Evolutionary conservation across 1,140 invertebrate species (phyloP).

Genomic region (Gryon sp.): DNA sequence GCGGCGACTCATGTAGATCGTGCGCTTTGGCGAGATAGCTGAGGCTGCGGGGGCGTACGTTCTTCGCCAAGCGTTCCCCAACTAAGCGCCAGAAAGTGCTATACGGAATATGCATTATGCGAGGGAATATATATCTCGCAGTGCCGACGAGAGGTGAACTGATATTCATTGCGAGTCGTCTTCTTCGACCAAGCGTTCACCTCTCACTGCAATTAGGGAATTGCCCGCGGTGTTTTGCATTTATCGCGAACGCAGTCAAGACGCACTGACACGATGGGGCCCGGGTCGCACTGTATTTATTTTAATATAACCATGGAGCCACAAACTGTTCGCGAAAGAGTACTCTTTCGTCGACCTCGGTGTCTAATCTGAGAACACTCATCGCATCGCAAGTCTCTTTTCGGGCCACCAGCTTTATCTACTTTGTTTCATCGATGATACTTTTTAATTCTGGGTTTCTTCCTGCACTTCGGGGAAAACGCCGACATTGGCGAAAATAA

Average conservation of each 20-base stretch:
- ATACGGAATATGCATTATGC: constrained; percentile 52
- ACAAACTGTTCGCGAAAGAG: constrained; percentile 25
- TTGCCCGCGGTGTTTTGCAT: constrained; percentile 71
- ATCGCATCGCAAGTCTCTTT: constrained; percentile 3
- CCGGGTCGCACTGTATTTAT: constrained; percentile 43
- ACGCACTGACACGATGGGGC: constrained; percentile 62
- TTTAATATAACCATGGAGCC: constrained; percentile 43
- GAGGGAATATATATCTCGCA: constrained; percentile 59
- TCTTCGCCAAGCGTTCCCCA: constrained; percentile 25
- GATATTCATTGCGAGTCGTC: constrained; percentile 49
- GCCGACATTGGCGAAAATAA: too few relatives aligned
- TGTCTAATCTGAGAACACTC: constrained; percentile 28
- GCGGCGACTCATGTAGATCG: constrained; percentile 53
- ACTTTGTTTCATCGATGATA: constrained; percentile 7
- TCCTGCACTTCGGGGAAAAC: background rate
- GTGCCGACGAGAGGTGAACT: constrained; percentile 65
- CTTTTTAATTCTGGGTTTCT: constrained; percentile 36
- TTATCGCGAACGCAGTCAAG: constrained; percentile 68
- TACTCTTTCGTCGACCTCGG: constrained; percentile 8
- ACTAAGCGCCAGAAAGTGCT: constrained; percentile 63
- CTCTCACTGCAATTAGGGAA: constrained; percentile 75
- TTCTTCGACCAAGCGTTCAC: constrained; percentile 49
- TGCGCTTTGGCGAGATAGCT: constrained; percentile 43
- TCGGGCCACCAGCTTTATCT: constrained; percentile 12
- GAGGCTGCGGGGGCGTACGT: constrained; percentile 69